A percentile compares a stretch with the other conserved stretches of the same genome.
Evolutionary conservation across 2,113 vertebrate species (phyloP).

Genomic region (Penelope pileata): DNA sequence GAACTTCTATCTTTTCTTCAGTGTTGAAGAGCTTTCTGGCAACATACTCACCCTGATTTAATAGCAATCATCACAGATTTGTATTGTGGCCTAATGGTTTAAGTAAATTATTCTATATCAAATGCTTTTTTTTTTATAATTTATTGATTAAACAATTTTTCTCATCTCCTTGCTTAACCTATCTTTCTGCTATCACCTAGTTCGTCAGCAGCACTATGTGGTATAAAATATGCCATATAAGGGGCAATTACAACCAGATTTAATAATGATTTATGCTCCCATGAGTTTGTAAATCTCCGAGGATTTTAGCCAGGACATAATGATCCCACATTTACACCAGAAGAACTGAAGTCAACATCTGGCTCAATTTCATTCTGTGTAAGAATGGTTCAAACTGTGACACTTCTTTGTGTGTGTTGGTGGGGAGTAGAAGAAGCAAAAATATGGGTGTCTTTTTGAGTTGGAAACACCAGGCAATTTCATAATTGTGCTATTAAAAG

Average conservation of each 20-base stretch:
- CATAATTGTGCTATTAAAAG: not conserved
- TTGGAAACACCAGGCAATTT: not conserved
- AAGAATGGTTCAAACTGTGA: not conserved
- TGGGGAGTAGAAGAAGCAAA: not conserved
- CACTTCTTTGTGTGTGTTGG: not conserved
- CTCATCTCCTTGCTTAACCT: not conserved
- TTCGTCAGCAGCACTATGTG: not conserved
- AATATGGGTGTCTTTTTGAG: not conserved
- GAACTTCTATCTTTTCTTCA: constrained; percentile 75
- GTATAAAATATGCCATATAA: not conserved
- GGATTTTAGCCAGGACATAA: not conserved
- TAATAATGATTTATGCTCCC: not conserved
- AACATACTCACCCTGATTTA: constrained; percentile 75
- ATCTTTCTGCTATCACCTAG: not conserved
- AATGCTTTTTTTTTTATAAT: not conserved
- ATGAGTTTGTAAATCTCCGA: not conserved
- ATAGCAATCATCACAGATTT: not conserved
- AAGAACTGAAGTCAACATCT: not conserved
- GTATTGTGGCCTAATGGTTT: not conserved
- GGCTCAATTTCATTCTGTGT: not conserved
- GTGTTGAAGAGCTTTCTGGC: constrained; percentile 80
- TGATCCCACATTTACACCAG: not conserved
- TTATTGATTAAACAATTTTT: not conserved
- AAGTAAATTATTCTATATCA: not conserved
- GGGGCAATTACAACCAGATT: not conserved